A percentile compares a stretch with the other conserved stretches of the same genome.
Evolutionary conservation across 37 sponge, comb jelly and placozoan genomes (phyloP).

Genomic region (Halichondria panicea): DNA sequence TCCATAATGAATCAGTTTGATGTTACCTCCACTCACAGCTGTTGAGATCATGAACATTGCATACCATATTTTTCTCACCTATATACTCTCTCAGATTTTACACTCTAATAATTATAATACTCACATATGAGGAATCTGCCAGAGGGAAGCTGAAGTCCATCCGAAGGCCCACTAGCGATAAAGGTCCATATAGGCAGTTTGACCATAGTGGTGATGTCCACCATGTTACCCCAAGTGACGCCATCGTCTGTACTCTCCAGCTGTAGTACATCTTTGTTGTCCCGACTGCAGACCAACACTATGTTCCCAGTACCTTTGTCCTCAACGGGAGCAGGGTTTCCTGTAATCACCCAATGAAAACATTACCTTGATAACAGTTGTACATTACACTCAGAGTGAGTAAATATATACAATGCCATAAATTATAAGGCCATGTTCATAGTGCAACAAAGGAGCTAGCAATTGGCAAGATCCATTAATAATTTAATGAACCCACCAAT

Average conservation of each 20-base stretch:
- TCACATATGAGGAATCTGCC: conserved; percentile 22
- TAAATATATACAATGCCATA: not conserved
- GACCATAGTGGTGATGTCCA: conserved; percentile 3
- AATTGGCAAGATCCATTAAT: not conserved
- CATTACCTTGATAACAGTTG: not conserved
- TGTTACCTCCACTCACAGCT: too few species aligned
- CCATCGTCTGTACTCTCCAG: conserved; percentile 26
- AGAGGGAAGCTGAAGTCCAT: conserved; percentile 24
- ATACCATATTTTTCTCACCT: too few species aligned
- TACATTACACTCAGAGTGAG: not conserved
- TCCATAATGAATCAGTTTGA: too few species aligned
- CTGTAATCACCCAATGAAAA: not conserved
- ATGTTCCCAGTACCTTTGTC: conserved; percentile 2
- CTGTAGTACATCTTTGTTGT: conserved; percentile 5
- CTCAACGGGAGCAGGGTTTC: conserved; percentile 24
- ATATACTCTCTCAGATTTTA: not conserved
- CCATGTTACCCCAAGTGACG: conserved; percentile 6
- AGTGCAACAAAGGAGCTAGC: not conserved
- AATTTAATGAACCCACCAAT: conserved; percentile 1
- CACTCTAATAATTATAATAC: too few species aligned
- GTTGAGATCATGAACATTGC: too few species aligned
- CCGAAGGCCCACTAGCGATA: conserved; percentile 12
- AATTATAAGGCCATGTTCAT: not conserved
- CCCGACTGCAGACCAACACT: not conserved
- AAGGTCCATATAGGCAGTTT: not conserved